Conservation (phyloP, 1,140 invertebrate genomes). For the Drosophila erecta region DNA sequence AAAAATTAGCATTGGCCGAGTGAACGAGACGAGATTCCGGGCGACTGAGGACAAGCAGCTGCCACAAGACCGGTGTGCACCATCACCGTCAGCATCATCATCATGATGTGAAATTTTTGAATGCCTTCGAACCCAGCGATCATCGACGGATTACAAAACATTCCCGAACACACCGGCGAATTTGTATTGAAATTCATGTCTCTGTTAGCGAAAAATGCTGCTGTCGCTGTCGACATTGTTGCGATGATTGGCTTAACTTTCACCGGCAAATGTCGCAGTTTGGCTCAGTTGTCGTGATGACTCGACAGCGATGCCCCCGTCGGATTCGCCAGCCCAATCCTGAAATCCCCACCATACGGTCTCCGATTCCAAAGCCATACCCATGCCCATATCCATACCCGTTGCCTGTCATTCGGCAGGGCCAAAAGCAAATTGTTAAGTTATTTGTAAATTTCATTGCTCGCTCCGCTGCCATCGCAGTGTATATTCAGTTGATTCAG, state of each 20-base stretch:
- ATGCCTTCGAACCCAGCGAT: slow-evolving; percentile 44
- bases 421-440: slow-evolving; percentile 78
- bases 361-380: neutral
- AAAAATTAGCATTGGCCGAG: slow-evolving; percentile 47
- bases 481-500: slow-evolving; percentile 51
- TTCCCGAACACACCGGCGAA: slow-evolving; percentile 18
- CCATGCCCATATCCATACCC: slow-evolving; percentile 1
- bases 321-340: slow-evolving; percentile 1
- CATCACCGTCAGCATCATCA: slow-evolving; percentile 21
- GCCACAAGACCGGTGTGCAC: slow-evolving; percentile 11
- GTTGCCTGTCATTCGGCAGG: slow-evolving; percentile 50
- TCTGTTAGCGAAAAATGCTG: slow-evolving; percentile 64
- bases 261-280: slow-evolving; percentile 58
- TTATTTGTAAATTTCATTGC: slow-evolving; percentile 78
- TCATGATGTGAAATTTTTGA: slow-evolving; percentile 50
- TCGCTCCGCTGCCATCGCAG: slow-evolving; percentile 31
- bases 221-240: slow-evolving; percentile 59
- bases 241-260: slow-evolving; percentile 77
- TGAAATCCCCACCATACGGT: neutral
- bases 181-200: slow-evolving; percentile 76
- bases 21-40: slow-evolving; percentile 21
- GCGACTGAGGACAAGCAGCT: slow-evolving; percentile 4
- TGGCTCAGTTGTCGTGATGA: slow-evolving; percentile 38
- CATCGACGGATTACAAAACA: slow-evolving; percentile 49
- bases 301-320: slow-evolving; percentile 34